Evolutionary conservation across 2,113 vertebrate species (phyloP).

Genomic region (Onychostoma macrolepis): DNA sequence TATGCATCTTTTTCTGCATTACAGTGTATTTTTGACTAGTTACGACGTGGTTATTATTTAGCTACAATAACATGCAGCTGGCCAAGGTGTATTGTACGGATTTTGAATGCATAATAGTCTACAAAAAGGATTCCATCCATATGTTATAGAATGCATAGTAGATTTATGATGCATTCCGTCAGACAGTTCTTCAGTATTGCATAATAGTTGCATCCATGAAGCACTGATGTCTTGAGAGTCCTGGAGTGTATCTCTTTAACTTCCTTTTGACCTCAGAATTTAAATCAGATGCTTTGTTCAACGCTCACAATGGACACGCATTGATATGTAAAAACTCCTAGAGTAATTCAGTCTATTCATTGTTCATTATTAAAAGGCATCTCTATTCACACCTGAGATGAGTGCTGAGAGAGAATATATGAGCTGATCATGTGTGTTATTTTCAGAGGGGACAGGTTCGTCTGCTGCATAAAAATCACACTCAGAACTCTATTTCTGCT

Average conservation of each 20-base stretch:
- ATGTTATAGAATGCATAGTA: neutral
- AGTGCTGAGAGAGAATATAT: neutral
- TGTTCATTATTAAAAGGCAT: neutral
- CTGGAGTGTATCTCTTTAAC: neutral
- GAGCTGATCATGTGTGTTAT: neutral
- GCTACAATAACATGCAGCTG: neutral
- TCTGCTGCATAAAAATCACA: too few relatives aligned
- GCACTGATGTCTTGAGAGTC: neutral
- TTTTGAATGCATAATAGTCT: neutral
- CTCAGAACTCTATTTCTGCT: too few relatives aligned
- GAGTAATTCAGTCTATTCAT: neutral
- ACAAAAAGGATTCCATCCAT: neutral
- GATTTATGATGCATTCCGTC: neutral
- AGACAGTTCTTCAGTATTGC: neutral
- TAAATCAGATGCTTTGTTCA: neutral
- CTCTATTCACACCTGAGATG: neutral
- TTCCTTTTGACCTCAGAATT: neutral
- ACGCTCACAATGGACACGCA: neutral
- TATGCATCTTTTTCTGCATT: neutral
- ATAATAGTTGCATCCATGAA: neutral
- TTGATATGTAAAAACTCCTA: neutral
- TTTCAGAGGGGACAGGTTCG: neutral
- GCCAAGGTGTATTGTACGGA: neutral
- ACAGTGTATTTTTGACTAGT: neutral
- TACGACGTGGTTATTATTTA: neutral